A percentile compares a stretch with the other conserved stretches of the same genome.
These are phyloP conservation scores for Punctoribates punctum DNA, from an alignment of 2,888 invertebrate species.

Conservation along the genomic window DNA sequence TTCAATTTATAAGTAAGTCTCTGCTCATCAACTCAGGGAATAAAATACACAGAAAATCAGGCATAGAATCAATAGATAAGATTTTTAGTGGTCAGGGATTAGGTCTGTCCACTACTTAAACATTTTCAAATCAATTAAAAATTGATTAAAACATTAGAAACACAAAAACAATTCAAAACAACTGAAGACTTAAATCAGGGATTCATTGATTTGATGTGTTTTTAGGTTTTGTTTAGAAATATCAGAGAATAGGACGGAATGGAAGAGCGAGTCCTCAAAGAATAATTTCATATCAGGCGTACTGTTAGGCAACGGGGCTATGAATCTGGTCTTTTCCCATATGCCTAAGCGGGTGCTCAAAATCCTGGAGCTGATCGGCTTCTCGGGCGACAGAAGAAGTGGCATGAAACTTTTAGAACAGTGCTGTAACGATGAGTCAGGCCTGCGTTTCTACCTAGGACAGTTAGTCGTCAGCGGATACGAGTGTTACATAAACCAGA, in stretches of 20 bases:
- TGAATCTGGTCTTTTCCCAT: conserved; percentile 65
- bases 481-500: conserved; percentile 39
- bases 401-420: conserved; percentile 4
- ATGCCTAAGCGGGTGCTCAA: conserved; percentile 33
- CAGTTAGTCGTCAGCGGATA: conserved; percentile 33
- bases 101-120: too few relatives aligned
- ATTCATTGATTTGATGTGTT: too few relatives aligned
- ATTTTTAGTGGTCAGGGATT: too few relatives aligned
- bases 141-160: too few relatives aligned
- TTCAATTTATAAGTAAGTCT: conserved; percentile 79
- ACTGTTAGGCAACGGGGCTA: conserved; percentile 85
- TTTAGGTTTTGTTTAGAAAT: conserved; percentile 83
- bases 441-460: background rate
- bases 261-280: conserved; percentile 62
- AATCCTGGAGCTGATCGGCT: conserved; percentile 36
- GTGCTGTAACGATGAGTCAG: background rate
- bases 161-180: too few relatives aligned
- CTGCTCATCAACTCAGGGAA: background rate
- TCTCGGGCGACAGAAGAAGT: background rate
- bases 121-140: too few relatives aligned
- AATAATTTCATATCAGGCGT: conserved; percentile 82
- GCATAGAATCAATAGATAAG: too few relatives aligned
- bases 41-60: too few relatives aligned
- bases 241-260: conserved; percentile 65
- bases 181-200: too few relatives aligned